These are phyloP conservation scores for Mormoops blainvillei DNA, from an alignment of 2,113 vertebrate species.

Conservation along the genomic window DNA sequence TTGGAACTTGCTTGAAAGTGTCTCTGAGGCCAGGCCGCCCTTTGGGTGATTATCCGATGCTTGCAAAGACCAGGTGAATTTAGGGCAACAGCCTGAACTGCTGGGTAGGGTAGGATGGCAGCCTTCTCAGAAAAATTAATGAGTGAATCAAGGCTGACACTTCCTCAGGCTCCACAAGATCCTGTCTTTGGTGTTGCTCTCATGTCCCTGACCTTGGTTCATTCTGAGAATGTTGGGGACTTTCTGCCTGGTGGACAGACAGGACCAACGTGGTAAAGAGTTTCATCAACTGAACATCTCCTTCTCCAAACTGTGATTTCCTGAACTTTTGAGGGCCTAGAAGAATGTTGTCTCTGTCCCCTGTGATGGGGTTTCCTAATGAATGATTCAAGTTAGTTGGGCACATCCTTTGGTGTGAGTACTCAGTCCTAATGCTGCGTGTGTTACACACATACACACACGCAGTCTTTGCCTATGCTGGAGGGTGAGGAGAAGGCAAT, in stretches of 20 bases:
- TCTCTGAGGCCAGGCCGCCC: background rate
- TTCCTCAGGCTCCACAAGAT: background rate
- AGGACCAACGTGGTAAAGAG: background rate
- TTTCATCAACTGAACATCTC: background rate
- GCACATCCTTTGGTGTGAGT: background rate
- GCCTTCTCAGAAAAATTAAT: background rate
- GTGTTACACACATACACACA: background rate
- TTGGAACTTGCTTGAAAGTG: background rate
- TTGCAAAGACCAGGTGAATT: background rate
- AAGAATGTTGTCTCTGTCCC: background rate
- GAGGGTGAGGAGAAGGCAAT: background rate
- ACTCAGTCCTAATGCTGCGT: background rate
- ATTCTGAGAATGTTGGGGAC: background rate
- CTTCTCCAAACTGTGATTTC: background rate
- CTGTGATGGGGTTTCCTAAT: background rate
- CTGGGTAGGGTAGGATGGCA: background rate
- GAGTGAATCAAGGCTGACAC: background rate
- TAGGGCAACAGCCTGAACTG: background rate
- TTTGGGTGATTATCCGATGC: background rate
- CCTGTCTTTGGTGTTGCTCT: background rate
- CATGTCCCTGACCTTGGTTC: background rate
- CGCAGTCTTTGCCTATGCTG: background rate
- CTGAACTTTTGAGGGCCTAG: background rate
- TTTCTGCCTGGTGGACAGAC: background rate
- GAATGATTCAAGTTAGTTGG: background rate